Percentiles rank a stretch among this genome's conserved stretches.
Evolutionary conservation across 1,140 invertebrate species (phyloP).

Genomic region (Mylabris phalerata): DNA sequence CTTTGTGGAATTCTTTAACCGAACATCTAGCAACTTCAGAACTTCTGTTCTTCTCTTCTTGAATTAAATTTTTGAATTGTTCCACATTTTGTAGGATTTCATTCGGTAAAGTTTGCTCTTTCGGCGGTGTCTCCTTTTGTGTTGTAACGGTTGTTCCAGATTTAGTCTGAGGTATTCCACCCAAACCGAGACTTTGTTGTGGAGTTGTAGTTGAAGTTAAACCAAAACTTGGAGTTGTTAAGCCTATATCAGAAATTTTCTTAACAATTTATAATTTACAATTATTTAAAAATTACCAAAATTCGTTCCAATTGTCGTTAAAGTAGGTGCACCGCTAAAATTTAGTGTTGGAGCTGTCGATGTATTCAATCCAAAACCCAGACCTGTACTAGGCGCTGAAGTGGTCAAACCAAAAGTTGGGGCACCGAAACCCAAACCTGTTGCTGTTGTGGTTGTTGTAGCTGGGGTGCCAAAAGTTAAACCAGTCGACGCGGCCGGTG

Average conservation of each 20-base stretch:
- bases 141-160: slow-evolving; percentile 40
- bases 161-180: slow-evolving; percentile 55
- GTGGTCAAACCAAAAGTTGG: slow-evolving; percentile 22
- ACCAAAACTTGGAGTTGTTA: neutral
- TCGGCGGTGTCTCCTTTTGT: slow-evolving; percentile 54
- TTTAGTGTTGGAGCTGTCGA: slow-evolving; percentile 22
- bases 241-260: neutral
- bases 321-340: slow-evolving; percentile 16
- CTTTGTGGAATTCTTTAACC: slow-evolving; percentile 34
- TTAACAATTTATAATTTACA: neutral
- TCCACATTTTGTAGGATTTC: slow-evolving; percentile 50
- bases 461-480: slow-evolving; percentile 31
- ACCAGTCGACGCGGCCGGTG: slow-evolving; percentile 15
- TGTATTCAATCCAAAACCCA: slow-evolving; percentile 19
- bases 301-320: neutral
- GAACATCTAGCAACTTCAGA: slow-evolving; percentile 68
- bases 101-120: slow-evolving; percentile 66
- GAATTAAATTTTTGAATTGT: slow-evolving; percentile 68
- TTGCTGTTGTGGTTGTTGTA: slow-evolving; percentile 5
- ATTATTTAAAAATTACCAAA: neutral
- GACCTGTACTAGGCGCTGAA: slow-evolving; percentile 26
- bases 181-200: slow-evolving; percentile 48
- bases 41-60: slow-evolving; percentile 72
- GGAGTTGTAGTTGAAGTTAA: slow-evolving; percentile 34
- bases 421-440: neutral